phyloP scores from a whole-genome alignment of 2,888 invertebrate genomes.

The Agelastica alni region DNA sequence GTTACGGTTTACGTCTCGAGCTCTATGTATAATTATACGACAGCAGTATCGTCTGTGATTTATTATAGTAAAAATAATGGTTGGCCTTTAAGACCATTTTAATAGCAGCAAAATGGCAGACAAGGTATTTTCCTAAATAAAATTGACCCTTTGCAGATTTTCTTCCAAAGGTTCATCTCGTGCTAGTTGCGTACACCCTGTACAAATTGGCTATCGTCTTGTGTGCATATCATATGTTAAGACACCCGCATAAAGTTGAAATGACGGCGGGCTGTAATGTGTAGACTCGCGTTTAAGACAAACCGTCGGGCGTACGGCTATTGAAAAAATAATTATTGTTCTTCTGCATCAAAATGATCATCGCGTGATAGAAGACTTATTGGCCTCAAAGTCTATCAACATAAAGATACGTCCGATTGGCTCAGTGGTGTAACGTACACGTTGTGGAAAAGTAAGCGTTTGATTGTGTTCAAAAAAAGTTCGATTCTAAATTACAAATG shows the following conservation, averaged over 20 bases:
- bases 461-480: no score
- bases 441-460: no score
- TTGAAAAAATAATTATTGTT: constrained; percentile 38
- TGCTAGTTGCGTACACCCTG: constrained; percentile 11
- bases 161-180: no score
- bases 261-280: constrained; percentile 19
- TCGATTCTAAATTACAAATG: no score
- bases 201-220: constrained; percentile 31
- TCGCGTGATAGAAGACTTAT: constrained; percentile 40
- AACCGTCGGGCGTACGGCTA: constrained; percentile 12
- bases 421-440: constrained; percentile 11
- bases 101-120: no score
- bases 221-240: constrained; percentile 36
- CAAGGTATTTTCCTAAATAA: no score
- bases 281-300: constrained; percentile 7
- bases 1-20: no score
- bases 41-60: no score
- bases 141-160: no score
- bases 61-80: no score
- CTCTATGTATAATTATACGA: no score
- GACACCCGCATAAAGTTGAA: constrained; percentile 35
- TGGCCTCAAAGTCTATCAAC: constrained; percentile 46
- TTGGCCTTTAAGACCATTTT: no score
- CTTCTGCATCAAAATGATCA: constrained; percentile 30
- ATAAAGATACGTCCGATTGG: constrained; percentile 45